phyloP scores from a whole-genome alignment of 2,797 vertebrate species.

The Chrysolophus pictus region DNA sequence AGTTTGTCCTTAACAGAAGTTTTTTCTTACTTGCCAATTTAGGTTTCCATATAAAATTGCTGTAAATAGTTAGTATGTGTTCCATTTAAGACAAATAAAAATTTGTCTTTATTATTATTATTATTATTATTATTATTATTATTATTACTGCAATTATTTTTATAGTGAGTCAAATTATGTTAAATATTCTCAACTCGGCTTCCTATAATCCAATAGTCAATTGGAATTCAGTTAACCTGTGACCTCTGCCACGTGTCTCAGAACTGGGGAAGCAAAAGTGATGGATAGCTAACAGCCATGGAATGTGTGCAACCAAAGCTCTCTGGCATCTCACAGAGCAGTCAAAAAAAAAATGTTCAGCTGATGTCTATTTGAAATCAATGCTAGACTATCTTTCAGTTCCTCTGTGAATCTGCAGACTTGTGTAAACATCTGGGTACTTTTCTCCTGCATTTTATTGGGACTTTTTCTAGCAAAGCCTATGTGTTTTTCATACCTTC shows the following conservation, averaged over 20 bases:
- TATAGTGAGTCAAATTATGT: background rate
- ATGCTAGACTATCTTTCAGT: background rate
- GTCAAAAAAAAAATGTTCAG: background rate
- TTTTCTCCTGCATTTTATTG: background rate
- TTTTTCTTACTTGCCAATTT: background rate
- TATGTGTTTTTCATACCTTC: background rate
- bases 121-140: background rate
- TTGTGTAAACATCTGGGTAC: accelerated
- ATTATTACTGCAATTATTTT: background rate
- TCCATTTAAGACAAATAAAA: background rate
- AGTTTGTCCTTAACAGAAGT: background rate
- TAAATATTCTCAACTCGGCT: background rate
- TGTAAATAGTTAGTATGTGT: background rate
- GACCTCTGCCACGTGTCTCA: background rate
- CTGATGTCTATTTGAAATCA: background rate
- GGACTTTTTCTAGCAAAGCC: background rate
- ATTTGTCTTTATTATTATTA: background rate
- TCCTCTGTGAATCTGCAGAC: background rate
- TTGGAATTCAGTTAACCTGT: background rate
- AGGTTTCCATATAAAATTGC: background rate
- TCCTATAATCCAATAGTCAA: background rate
- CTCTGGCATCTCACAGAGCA: background rate
- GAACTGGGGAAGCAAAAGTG: background rate
- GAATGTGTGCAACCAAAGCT: background rate
- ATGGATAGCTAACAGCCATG: background rate